Base-by-base conservation (phyloP, 2,797 vertebrate genomes). In the Protonibea diacanthus region DNA sequence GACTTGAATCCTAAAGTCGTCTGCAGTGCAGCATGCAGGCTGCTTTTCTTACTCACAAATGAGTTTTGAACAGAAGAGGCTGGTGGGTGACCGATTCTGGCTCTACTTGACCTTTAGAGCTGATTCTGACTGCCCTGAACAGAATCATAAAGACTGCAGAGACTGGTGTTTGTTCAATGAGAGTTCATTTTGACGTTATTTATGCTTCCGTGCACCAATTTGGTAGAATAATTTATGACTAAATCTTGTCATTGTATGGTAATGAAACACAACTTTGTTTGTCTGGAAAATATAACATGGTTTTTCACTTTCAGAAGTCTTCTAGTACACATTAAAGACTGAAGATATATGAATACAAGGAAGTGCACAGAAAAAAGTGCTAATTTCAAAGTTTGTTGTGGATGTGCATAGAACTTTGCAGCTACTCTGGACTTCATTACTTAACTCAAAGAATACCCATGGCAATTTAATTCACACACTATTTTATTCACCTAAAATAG, bases 101-200 rank as follows among this genome's bases (percentile, higher is more conserved):
- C 81, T 74, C 70, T 20, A 61, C 78, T 88, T 91, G 89, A 93
- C 86, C 88, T 91, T 91, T 86, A 71, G 64, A 86, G 82, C 81
- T 61, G 70, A 77, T 69, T 82, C 70, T 59, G 65, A 51, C 69
- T 29, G 21, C 59, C 33, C 67, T 85, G 80, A 80, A 82, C 78
- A 79, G 77, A 90, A 78, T 88, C 78, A 76, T 69, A 85, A 89
- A 76, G 52, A 83, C 40, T 23, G 23, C 55, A 66, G 57, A 76
- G 18, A 17, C 25, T 10, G 60, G 2, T 15, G 60, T 71, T 45
- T 13, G 38, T 8, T 23, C 53, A 56, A 59, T 59, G 25, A 62
- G 21, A 61, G 13, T 74, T 45, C 1, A 56, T 82, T 51, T 33
- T 42, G 14, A 42, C 73, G 23, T 74, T 59, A 70, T 71, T 73